phyloP scores from a whole-genome alignment of 2,888 invertebrate species.

The Tachina grossa region DNA sequence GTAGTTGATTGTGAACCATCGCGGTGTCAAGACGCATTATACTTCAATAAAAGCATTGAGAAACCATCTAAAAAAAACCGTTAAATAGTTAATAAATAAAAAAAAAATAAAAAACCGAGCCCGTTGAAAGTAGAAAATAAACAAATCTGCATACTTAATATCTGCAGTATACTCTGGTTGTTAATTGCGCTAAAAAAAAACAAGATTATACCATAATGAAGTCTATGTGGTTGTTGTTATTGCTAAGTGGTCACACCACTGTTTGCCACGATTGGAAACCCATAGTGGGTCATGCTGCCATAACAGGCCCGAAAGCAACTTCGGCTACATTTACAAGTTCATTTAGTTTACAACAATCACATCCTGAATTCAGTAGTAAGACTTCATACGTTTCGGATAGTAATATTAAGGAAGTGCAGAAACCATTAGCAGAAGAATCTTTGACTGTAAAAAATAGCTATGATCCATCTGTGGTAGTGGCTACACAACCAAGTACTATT shows the following conservation, averaged over 20 bases:
- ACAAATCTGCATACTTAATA: constrained; percentile 15
- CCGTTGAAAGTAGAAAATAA: background rate
- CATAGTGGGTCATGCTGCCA: constrained; percentile 73
- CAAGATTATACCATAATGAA: constrained; percentile 53
- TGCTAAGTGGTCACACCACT: constrained; percentile 37
- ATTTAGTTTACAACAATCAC: constrained; percentile 80
- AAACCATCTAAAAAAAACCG: constrained; percentile 39
- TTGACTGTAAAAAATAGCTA: constrained; percentile 64
- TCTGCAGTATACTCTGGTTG: constrained; percentile 3
- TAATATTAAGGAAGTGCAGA: constrained; percentile 52
- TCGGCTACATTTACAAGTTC: constrained; percentile 72
- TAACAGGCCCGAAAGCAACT: constrained; percentile 62
- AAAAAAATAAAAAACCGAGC: background rate
- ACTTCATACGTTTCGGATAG: constrained; percentile 40
- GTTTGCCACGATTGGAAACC: constrained; percentile 76
- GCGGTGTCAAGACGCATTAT: constrained; percentile 70
- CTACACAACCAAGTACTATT: constrained; percentile 39
- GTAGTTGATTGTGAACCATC: constrained; percentile 70
- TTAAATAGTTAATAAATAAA: constrained; percentile 37
- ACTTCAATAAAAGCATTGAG: constrained; percentile 1
- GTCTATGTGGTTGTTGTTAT: constrained; percentile 49
- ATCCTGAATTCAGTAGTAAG: constrained; percentile 78
- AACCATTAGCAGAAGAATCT: constrained; percentile 48
- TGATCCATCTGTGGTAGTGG: constrained; percentile 51
- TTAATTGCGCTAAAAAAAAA: constrained; percentile 39